Base-by-base conservation (phyloP, 2,888 invertebrate species). In the Chrysolina americana region DNA sequence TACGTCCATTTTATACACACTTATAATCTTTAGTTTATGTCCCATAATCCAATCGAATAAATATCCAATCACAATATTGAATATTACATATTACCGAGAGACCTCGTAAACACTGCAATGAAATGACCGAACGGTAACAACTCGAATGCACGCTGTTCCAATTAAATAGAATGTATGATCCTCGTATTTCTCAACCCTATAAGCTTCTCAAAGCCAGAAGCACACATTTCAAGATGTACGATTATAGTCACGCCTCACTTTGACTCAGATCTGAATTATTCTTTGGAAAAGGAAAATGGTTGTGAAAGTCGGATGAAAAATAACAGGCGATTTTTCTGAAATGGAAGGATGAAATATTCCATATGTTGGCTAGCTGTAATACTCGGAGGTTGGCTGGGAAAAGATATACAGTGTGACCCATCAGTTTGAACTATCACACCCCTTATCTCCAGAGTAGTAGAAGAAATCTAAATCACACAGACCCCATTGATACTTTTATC, bases 61-160 rank as follows among this genome's bases (percentile, higher is more conserved):
- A 86, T 85, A 85, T 82, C 83, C 84, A 83, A 85, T 86, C 85
- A 85, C 85, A 86, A 86, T 86, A 86, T 86, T 86, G 86, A 86
- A 86, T 86, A 85, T 86, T 86, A 86, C 84, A 82, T 85, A 86
- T 84, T 84, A 83, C 83, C 83, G 78, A 79, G 81, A 74, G 79
- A 80, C 78, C 79, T 77, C 85, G 83, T 86, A 86, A 86, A 86
- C 84, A 86, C 84, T 76, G 79, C 82, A 81, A 82, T 83, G 81
- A 81, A 81, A 85, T 81, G 84, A 83, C 81, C 78, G 82, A 84
- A 82, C 84, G 83, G 85, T 83, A 85, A 85, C 85, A 84, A 81
- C 81, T 83, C 81, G 83, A 84, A 81, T 81, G 81, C 86, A 84
- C 78, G 86, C 85, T 86, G 86, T 84, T 86, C 86, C 86, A 86